Evolutionary conservation across 2,113 vertebrate species (phyloP).

Genomic region (Vidua chalybeata): DNA sequence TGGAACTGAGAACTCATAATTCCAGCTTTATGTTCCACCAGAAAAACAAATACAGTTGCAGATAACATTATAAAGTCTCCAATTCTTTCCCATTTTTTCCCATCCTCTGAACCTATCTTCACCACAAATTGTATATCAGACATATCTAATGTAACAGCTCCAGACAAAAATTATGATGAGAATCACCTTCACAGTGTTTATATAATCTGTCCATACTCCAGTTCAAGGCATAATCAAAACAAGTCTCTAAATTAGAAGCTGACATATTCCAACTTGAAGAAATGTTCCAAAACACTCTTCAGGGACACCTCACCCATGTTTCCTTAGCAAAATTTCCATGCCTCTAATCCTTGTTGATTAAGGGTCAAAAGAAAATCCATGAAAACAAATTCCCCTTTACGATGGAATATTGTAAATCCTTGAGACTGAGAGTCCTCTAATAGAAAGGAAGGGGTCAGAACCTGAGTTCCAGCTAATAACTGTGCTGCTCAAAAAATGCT

Average conservation of each 20-base stretch:
- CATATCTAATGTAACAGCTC: neutral
- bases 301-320: constrained; percentile 21
- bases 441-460: neutral
- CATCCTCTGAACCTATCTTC: neutral
- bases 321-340: constrained; percentile 26
- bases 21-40: constrained; percentile 1
- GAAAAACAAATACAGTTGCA: constrained; percentile 34
- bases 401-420: neutral
- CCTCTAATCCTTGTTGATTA: neutral
- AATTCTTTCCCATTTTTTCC: neutral
- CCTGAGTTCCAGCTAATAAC: constrained; percentile 9
- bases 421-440: neutral
- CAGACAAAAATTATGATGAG: neutral
- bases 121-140: neutral
- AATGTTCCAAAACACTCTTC: constrained; percentile 30
- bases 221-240: constrained; percentile 15
- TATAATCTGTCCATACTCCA: neutral
- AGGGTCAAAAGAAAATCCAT: constrained; percentile 7
- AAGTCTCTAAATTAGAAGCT: constrained; percentile 7
- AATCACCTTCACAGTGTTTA: constrained; percentile 28
- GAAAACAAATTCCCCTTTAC: constrained; percentile 43
- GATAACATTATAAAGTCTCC: constrained; percentile 22
- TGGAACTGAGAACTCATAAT: constrained; percentile 42
- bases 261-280: neutral
- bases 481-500: neutral